phyloP scores from a whole-genome alignment of 2,888 invertebrate genomes.

The Drosophila quinaria region DNA sequence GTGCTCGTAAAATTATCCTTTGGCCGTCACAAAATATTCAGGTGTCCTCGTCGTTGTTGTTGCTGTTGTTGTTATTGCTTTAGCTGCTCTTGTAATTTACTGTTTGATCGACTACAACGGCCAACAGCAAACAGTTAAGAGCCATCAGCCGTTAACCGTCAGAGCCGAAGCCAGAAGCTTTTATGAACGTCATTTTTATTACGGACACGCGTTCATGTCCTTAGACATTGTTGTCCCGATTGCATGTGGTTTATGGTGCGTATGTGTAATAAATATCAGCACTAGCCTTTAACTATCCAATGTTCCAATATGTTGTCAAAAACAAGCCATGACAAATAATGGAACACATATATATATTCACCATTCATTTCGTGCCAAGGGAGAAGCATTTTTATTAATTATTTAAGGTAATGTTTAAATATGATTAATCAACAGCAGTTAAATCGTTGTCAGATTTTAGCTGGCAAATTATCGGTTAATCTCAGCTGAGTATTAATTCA shows the following conservation, averaged over 20 bases:
- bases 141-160: constrained; percentile 23
- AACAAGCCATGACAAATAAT: constrained; percentile 21
- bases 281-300: constrained; percentile 35
- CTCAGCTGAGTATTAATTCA: not conserved
- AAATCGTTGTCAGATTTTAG: not conserved
- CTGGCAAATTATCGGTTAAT: constrained; percentile 1
- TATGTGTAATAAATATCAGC: constrained; percentile 69
- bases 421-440: not conserved
- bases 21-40: constrained; percentile 31
- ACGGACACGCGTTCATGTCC: constrained; percentile 56
- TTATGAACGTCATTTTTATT: constrained; percentile 74
- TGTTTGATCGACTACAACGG: constrained; percentile 51
- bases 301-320: constrained; percentile 43
- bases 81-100: constrained; percentile 53
- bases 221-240: constrained; percentile 61
- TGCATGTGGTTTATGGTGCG: constrained; percentile 72
- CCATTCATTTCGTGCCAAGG: not conserved
- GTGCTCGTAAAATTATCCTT: constrained; percentile 63
- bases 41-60: constrained; percentile 46
- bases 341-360: not conserved
- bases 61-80: constrained; percentile 26
- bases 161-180: constrained; percentile 34
- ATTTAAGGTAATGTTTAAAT: not conserved
- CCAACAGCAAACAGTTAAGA: constrained; percentile 21
- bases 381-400: not conserved